These are phyloP conservation scores for Zaprionus lineosus DNA, from an alignment of 2,888 invertebrate species.

Conservation along the genomic window DNA sequence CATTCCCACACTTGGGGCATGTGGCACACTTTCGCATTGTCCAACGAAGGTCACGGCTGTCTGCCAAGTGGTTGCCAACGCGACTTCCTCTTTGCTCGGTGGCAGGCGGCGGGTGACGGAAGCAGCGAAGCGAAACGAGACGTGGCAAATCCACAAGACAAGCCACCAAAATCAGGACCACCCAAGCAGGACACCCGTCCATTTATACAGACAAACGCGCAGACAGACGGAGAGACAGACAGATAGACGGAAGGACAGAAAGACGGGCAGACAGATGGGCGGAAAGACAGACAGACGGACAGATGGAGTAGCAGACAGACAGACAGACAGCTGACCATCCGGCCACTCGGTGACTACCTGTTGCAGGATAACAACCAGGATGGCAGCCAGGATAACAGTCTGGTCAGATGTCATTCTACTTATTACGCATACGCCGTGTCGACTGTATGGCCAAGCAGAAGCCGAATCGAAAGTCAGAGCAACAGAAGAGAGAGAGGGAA, in stretches of 20 bases:
- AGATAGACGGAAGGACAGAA: too few relatives aligned
- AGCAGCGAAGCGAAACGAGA: constrained; percentile 36
- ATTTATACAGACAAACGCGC: neutral
- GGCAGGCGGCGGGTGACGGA: constrained; percentile 26
- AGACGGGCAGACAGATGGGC: too few relatives aligned
- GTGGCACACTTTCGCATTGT: constrained; percentile 56
- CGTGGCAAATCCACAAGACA: constrained; percentile 43
- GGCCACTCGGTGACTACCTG: constrained; percentile 28
- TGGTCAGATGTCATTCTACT: constrained; percentile 20
- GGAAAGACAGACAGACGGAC: neutral
- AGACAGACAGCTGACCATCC: neutral
- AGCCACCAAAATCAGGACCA: constrained; percentile 6
- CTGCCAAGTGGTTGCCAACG: constrained; percentile 41
- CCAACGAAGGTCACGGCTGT: constrained; percentile 49
- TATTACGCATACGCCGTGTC: constrained; percentile 32
- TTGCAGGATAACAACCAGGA: constrained; percentile 32
- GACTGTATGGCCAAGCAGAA: too few relatives aligned
- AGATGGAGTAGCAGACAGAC: neutral
- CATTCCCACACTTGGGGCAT: constrained; percentile 21
- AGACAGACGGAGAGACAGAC: too few relatives aligned
- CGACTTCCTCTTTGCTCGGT: constrained; percentile 13
- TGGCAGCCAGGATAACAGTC: constrained; percentile 6
- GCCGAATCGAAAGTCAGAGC: too few relatives aligned
- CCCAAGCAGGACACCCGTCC: neutral
- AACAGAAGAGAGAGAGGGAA: too few relatives aligned